phyloP scores from a whole-genome alignment of 2,888 invertebrate species.

The Morpho deidamia region DNA sequence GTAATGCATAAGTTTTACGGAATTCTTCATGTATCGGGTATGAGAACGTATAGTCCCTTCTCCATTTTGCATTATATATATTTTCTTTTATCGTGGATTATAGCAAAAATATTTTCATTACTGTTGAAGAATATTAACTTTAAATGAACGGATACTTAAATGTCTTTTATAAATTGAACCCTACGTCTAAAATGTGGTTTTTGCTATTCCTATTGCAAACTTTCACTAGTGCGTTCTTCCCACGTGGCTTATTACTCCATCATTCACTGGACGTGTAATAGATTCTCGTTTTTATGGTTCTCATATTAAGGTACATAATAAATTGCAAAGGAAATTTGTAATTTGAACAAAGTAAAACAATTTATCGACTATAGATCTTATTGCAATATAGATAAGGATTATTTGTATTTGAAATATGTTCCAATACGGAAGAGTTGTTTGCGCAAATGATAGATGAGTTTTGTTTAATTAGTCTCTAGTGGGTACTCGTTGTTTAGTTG shows the following conservation, averaged over 20 bases:
- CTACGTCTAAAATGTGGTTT: conserved; percentile 24
- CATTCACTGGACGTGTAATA: conserved; percentile 14
- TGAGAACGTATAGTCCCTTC: too few relatives aligned
- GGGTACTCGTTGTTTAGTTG: neutral
- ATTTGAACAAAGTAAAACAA: neutral
- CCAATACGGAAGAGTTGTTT: conserved; percentile 5
- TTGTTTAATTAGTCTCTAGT: conserved; percentile 6
- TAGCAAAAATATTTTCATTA: too few relatives aligned
- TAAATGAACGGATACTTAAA: too few relatives aligned
- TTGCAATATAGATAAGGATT: neutral
- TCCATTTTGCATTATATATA: too few relatives aligned
- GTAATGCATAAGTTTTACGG: too few relatives aligned
- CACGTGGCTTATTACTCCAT: conserved; percentile 27
- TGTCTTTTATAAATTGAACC: conserved; percentile 17
- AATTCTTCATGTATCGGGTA: too few relatives aligned
- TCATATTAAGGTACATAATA: neutral
- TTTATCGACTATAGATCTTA: neutral
- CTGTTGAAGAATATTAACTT: too few relatives aligned
- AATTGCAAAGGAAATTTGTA: neutral
- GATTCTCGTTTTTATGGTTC: conserved; percentile 5
- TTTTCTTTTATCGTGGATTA: too few relatives aligned
- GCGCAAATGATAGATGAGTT: conserved; percentile 5
- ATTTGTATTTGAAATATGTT: neutral
- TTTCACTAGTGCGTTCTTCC: conserved; percentile 38
- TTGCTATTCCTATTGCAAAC: conserved; percentile 34